phyloP scores from a whole-genome alignment of 2,113 vertebrate genomes.

The Tychaedon coryphoeus region DNA sequence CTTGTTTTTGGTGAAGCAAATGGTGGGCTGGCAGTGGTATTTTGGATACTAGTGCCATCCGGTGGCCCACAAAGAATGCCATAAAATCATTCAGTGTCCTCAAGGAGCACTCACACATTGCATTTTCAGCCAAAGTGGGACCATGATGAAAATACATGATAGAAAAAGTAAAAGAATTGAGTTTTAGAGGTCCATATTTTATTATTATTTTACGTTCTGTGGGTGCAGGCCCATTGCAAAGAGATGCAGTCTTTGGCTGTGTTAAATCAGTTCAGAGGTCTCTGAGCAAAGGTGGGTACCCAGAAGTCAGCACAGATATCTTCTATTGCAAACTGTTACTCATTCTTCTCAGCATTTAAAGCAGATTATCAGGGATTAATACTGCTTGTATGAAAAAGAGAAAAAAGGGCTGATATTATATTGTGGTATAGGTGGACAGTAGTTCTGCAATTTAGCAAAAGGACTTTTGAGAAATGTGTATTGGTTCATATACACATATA shows the following conservation, averaged over 20 bases:
- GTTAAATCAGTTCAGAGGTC: not conserved
- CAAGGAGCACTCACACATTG: accelerated
- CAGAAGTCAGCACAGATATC: not conserved
- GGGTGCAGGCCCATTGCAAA: not conserved
- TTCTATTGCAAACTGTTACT: not conserved
- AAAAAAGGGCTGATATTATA: not conserved
- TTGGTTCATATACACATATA: not conserved
- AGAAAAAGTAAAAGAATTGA: not conserved
- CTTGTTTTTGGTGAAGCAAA: not conserved
- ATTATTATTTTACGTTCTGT: not conserved
- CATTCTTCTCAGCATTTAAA: not conserved
- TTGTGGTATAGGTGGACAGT: not conserved
- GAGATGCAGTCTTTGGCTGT: not conserved
- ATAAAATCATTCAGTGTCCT: not conserved
- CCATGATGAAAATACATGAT: not conserved
- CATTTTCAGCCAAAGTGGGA: not conserved
- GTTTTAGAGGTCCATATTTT: not conserved
- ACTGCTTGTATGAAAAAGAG: not conserved
- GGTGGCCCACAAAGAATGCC: not conserved
- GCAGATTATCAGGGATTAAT: not conserved
- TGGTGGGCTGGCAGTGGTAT: not conserved
- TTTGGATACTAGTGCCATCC: not conserved
- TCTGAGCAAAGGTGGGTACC: not conserved
- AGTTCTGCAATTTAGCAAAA: not conserved
- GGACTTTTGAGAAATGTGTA: not conserved